These are phyloP conservation scores for Ennomos quercinarius DNA, from an alignment of 2,888 invertebrate genomes.

Conservation along the genomic window DNA sequence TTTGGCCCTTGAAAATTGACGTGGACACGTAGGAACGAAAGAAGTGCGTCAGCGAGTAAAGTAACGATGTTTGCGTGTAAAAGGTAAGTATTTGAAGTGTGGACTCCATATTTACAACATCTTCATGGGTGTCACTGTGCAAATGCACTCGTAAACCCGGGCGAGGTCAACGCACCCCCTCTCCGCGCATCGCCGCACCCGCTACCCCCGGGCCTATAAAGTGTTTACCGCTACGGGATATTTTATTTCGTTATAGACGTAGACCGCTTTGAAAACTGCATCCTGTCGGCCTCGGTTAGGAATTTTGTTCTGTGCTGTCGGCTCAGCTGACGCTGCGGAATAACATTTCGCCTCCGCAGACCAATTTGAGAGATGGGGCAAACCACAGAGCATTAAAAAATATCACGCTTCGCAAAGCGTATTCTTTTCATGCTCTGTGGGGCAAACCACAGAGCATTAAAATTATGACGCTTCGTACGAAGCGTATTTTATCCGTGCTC, in stretches of 20 bases:
- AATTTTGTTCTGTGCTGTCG: no score
- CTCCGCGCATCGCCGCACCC: constrained; percentile 51
- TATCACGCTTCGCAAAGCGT: no score
- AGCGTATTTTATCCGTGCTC: no score
- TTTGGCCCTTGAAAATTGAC: no score
- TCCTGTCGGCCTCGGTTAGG: constrained; percentile 11
- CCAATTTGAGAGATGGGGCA: constrained; percentile 20
- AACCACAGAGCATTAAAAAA: not conserved
- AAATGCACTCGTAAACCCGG: constrained; percentile 82
- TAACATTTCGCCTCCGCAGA: constrained; percentile 18
- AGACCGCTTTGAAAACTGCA: constrained; percentile 30
- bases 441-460: not conserved
- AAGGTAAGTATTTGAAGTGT: no score
- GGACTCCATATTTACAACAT: no score
- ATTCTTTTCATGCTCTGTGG: no score
- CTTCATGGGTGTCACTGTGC: constrained; percentile 76
- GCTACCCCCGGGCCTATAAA: constrained; percentile 59
- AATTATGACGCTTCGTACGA: no score
- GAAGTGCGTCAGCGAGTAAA: no score
- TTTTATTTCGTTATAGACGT: constrained; percentile 44
- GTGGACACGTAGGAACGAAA: no score
- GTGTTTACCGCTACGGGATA: constrained; percentile 74
- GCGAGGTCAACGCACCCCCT: constrained; percentile 76
- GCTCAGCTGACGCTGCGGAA: constrained; percentile 21
- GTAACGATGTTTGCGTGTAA: no score